Evolutionary conservation across 2,888 invertebrate species (phyloP).

Genomic region (Molanna angustata): DNA sequence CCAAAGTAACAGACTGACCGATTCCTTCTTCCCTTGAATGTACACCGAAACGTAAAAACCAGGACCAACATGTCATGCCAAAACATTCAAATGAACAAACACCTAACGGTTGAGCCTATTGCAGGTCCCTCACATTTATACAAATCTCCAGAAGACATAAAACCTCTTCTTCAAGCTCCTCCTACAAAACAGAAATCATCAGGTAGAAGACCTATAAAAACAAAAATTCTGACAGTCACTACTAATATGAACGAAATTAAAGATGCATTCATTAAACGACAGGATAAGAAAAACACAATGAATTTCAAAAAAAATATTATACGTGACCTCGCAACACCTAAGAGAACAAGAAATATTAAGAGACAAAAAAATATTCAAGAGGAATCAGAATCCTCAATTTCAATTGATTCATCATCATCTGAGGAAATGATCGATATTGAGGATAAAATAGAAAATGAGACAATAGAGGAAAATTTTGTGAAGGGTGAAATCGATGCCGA

Average conservation of each 20-base stretch:
- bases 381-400: no score
- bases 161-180: not conserved
- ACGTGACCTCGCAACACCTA: no score
- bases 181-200: not conserved
- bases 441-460: no score
- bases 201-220: not conserved
- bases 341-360: no score
- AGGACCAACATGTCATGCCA: not conserved
- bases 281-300: not conserved
- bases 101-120: not conserved
- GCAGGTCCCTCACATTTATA: not conserved
- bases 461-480: no score
- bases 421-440: no score
- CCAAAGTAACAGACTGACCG: not conserved
- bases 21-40: not conserved
- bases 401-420: no score
- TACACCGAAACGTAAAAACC: not conserved
- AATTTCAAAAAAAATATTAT: not conserved
- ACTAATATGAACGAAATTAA: not conserved
- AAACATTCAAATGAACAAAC: not conserved
- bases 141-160: not conserved
- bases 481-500: no score
- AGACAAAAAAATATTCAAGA: no score
- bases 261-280: not conserved
- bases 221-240: not conserved